phyloP scores from a whole-genome alignment of 2,113 vertebrate genomes.

The Excalfactoria chinensis region DNA sequence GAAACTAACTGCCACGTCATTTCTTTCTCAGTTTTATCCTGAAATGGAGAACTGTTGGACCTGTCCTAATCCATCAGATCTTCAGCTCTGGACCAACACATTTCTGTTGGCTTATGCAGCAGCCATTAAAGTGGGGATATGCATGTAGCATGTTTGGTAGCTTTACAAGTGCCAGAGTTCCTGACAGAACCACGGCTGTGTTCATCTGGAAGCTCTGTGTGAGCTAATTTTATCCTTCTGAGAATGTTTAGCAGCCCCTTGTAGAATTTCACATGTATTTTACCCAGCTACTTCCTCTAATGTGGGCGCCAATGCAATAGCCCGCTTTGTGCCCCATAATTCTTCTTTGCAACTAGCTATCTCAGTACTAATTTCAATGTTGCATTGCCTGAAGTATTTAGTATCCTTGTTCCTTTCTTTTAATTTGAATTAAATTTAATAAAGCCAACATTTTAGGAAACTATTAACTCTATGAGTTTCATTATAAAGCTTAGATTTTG shows the following conservation, averaged over 20 bases:
- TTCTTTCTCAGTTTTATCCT: slow-evolving; percentile 25
- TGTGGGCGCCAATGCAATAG: fast-evolving
- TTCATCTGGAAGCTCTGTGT: background rate
- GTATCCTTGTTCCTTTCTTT: background rate
- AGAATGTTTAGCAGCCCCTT: background rate
- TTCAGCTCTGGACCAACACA: background rate
- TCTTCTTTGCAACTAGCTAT: background rate
- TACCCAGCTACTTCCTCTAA: background rate
- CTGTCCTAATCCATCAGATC: background rate
- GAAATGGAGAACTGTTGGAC: background rate
- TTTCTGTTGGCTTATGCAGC: background rate
- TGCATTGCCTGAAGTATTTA: background rate
- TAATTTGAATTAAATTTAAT: background rate
- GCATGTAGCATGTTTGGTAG: background rate
- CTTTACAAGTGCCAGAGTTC: background rate
- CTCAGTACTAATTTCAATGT: background rate
- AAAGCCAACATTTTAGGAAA: background rate
- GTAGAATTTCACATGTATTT: slow-evolving; percentile 9
- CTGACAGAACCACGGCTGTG: background rate
- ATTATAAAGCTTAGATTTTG: background rate
- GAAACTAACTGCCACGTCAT: slow-evolving; percentile 20
- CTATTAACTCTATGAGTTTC: background rate
- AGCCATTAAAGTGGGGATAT: background rate
- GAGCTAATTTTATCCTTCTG: slow-evolving; percentile 12
- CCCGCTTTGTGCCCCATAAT: background rate